Conservation (phyloP, 1,140 invertebrate genomes). For the Leptinotarsa undecemlineata region DNA sequence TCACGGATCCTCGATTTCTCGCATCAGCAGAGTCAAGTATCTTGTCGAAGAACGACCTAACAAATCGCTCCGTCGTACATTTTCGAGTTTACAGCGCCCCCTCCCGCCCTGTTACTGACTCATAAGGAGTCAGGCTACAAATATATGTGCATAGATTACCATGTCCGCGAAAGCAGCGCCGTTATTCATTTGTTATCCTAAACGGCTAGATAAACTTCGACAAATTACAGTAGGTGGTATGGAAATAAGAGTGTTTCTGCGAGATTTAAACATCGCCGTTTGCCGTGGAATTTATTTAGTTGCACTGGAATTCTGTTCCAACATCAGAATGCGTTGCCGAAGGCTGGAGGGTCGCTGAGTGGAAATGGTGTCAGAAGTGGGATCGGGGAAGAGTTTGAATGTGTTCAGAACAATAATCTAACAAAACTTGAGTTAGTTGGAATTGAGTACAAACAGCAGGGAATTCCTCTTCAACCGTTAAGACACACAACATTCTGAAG, state of each 20-base stretch:
- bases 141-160: slow-evolving; percentile 23
- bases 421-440: too few species aligned
- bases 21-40: slow-evolving; percentile 25
- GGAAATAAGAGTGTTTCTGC: neutral
- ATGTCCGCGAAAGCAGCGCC: slow-evolving; percentile 4
- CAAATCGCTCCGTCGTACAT: slow-evolving; percentile 20
- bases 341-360: neutral
- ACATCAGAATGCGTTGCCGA: neutral
- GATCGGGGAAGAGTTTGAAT: neutral
- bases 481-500: too few species aligned
- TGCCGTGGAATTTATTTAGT: neutral
- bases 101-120: slow-evolving; percentile 12
- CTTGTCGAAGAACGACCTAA: slow-evolving; percentile 24
- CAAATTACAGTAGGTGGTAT: neutral
- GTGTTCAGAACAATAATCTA: too few species aligned
- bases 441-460: too few species aligned
- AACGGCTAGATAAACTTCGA: slow-evolving; percentile 11
- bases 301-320: neutral
- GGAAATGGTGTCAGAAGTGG: slow-evolving; percentile 1
- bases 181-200: slow-evolving; percentile 15
- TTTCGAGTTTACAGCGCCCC: slow-evolving; percentile 8
- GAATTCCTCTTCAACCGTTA: too few species aligned
- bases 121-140: slow-evolving; percentile 18
- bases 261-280: slow-evolving; percentile 5
- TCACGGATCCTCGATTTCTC: slow-evolving; percentile 13